Evolutionary conservation across 2,888 invertebrate species (phyloP), one percentile per base, ranked within the genome.

Genomic region (Ophraella communa): DNA sequence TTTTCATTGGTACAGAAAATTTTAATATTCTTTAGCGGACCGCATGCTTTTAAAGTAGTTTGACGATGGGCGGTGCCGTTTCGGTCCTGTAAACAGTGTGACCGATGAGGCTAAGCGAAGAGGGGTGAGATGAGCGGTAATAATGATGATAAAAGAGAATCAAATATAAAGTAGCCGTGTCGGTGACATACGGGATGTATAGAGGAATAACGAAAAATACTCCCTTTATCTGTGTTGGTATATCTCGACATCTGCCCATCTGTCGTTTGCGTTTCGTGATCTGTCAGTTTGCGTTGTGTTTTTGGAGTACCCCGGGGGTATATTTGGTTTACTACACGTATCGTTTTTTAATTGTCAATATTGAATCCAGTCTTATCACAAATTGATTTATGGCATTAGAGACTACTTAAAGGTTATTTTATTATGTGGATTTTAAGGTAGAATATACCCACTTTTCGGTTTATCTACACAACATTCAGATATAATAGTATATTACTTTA

Each of bases 131-230:
- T 11, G 44, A 21, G 10, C 17, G 33, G 17, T 51, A 24, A 65
- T 62, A 64, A 69, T 71, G 69, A 74, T 74, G 74, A 76, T 75
- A 76, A 76, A 76, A 74, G 75, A 72, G 75, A 73, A 74, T 76
- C 75, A 73, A 74, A 76, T 75, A 74, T 71, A 74, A 75, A 76
- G 74, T 73, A 71, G 76, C 74, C 73, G 74, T 75, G 73, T 76
- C 76, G 74, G 75, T 73, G 74, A 73, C 59, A 60, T 60, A 73
- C 70, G 70, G 71, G 70, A 72, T 66, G 68, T 68, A 67, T 45
- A 49, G 49, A 23, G 24, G 27, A 24, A 49, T 49, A 49, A 51
- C 59, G 63, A 67, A 66, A 56, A 60, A 66, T 58, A 54, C 44
- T 45, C 72, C 73, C 71, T 73, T 74, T 74, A 75, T 74, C 72